Base-by-base conservation (phyloP, 2,888 invertebrate genomes). In the Sinhomidia bicolor region DNA sequence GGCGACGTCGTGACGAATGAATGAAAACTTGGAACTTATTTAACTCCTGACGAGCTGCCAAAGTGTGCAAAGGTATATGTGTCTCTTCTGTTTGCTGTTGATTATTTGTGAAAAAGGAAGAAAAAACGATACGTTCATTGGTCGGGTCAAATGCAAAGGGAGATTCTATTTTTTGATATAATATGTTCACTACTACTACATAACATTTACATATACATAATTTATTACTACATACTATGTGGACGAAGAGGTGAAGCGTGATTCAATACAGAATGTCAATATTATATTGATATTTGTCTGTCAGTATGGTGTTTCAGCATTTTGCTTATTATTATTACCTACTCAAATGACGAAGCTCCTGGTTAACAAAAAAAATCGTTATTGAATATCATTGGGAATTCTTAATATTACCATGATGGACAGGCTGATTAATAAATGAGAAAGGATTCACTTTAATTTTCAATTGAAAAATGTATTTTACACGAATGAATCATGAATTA, bases 371-470 rank as follows among this genome's bases (percentile, higher is more conserved):
- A n/a, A n/a, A n/a, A n/a, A n/a, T n/a, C n/a, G n/a, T n/a, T n/a
- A n/a, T n/a, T n/a, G n/a, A n/a, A n/a, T n/a, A n/a, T n/a, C n/a
- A n/a, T n/a, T n/a, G n/a, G n/a, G n/a, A n/a, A n/a, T n/a, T n/a
- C n/a, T n/a, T n/a, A n/a, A n/a, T n/a, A n/a, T n/a, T n/a, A n/a
- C n/a, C n/a, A 20, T 36, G 41, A 76, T 76, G 26, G 17, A 41
- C 76, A 47, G 26, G 76, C 76, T 76, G 47, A 76, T 76, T n/a
- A 76, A 51, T 51, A 76, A 76, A 51, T 76, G 51, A 29, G 29
- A 76, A 76, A 51, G 29, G 51, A 76, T 29, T 51, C 51, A 29
- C 26, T 76, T 51, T 29, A 76, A 51, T 76, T 76, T 76, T 76
- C 51, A 47, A 54, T 76, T 20, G 51, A 76, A 76, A 76, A 54